phyloP scores from a whole-genome alignment of 2,113 vertebrate genomes.

The Azemiops feae region DNA sequence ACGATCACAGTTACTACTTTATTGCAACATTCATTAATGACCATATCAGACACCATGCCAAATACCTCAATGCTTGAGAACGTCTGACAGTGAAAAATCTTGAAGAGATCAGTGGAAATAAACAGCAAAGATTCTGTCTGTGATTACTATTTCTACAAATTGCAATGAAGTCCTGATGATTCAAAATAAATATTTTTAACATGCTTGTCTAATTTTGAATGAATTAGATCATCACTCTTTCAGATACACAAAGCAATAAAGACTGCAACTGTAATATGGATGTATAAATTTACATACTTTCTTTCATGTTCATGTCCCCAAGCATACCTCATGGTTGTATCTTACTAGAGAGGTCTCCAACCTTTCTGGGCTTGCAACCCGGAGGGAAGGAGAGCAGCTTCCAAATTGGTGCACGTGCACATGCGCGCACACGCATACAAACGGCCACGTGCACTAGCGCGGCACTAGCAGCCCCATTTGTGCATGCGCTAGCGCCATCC shows the following conservation, averaged over 20 bases:
- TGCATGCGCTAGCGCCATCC: no score
- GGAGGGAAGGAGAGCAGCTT: no score
- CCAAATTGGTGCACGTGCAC: no score
- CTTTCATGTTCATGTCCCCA: neutral
- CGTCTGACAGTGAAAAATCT: neutral
- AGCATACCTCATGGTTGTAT: neutral
- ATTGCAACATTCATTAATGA: constrained; percentile 89
- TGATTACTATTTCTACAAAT: constrained; percentile 1
- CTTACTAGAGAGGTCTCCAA: neutral
- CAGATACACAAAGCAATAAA: neutral
- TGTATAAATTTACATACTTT: neutral
- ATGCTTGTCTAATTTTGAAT: neutral
- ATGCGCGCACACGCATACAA: no score
- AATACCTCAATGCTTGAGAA: constrained; percentile 85
- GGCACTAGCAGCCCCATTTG: no score
- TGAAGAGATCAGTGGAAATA: neutral
- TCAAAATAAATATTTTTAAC: constrained; percentile 45
- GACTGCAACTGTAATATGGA: neutral
- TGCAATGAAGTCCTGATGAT: constrained; percentile 24
- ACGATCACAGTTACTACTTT: constrained; percentile 97
- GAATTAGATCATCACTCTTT: neutral
- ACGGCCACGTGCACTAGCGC: no score
- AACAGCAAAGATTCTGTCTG: neutral
- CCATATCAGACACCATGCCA: constrained; percentile 95
- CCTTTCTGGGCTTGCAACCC: no score